phyloP scores from a whole-genome alignment of 2,797 vertebrate species.

The Cirrhinus molitorella region DNA sequence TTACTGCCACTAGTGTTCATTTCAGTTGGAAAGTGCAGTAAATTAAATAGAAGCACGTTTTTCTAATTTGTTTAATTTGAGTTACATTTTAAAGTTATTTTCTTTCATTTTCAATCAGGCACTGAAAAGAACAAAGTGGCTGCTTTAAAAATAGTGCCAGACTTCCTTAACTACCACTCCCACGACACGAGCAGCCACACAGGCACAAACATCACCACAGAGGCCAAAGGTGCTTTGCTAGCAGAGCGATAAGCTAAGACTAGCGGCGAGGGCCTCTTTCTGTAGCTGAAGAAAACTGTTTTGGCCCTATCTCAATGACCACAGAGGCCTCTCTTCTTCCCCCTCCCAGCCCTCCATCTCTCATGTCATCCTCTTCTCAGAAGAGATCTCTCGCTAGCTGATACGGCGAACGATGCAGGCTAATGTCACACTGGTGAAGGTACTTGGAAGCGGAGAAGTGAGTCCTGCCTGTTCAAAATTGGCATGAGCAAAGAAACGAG shows the following conservation, averaged over 20 bases:
- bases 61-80: background rate
- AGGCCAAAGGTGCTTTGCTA: constrained; percentile 48
- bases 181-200: constrained; percentile 23
- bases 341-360: constrained; percentile 15
- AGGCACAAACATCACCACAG: constrained; percentile 21
- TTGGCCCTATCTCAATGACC: constrained; percentile 50
- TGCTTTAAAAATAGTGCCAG: constrained; percentile 33
- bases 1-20: background rate
- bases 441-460: background rate
- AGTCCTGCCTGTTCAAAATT: background rate
- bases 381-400: constrained; percentile 36
- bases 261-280: constrained; percentile 16
- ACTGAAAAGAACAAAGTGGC: background rate
- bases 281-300: constrained; percentile 42
- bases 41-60: background rate
- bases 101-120: background rate
- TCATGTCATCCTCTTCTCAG: constrained; percentile 12
- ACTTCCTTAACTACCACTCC: constrained; percentile 40
- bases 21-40: background rate
- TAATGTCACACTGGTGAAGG: constrained; percentile 27
- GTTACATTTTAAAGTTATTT: background rate
- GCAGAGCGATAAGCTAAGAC: constrained; percentile 43
- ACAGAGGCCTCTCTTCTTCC: constrained; percentile 30
- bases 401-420: constrained; percentile 18
- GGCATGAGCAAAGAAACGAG: background rate